Evolutionary conservation across 2,113 vertebrate species (phyloP), one percentile per base, ranked within the genome.

Genomic region (Tragelaphus buxtoni): DNA sequence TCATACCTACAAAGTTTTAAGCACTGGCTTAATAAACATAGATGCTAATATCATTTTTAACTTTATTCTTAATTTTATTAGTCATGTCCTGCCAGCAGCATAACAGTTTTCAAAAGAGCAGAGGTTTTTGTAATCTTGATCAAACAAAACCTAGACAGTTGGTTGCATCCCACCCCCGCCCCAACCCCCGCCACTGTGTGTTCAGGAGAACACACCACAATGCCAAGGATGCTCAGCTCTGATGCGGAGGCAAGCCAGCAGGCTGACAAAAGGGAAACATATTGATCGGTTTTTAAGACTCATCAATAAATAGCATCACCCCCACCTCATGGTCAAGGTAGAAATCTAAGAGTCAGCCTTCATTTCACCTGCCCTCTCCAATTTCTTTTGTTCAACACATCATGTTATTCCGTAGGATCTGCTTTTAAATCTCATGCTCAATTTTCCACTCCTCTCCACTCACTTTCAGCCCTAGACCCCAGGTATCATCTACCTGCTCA

Each of bases 121-220:
- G 30, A 93, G 18, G 17, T 83, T 47, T 88, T 55, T 45, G 16
- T 20, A 7, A 89, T 55, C 30, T 7, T 22, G 4, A 76, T 9
- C 24, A 3, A 88, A 88, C 20, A 84, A 69, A 49, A 90, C 8
- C 32, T 42, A 9, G 60, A 93, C n/a, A 84, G 6, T 32, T 49
- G 32, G 2, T 4, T 1, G 22, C 26, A 65, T 13, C 28, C 61
- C 65, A 5, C n/a, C 65, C 4, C 18, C 8, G 3, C 16, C 4
- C 0, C 42, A 42, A 16, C 8, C 16, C 61, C 7, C 1, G 0
- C 55, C 16, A 47, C 2, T 17, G 53, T 22, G 11, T 60, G 42
- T 61, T 32, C 14, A 28, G 24, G 60, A 88, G 76, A 56, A 42
- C 51, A 8, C 5, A 7, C 10, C 20, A 28, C 49, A 28, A 42